These are phyloP conservation scores for Congeria kusceri DNA, from an alignment of 2,888 invertebrate species.

Conservation along the genomic window DNA sequence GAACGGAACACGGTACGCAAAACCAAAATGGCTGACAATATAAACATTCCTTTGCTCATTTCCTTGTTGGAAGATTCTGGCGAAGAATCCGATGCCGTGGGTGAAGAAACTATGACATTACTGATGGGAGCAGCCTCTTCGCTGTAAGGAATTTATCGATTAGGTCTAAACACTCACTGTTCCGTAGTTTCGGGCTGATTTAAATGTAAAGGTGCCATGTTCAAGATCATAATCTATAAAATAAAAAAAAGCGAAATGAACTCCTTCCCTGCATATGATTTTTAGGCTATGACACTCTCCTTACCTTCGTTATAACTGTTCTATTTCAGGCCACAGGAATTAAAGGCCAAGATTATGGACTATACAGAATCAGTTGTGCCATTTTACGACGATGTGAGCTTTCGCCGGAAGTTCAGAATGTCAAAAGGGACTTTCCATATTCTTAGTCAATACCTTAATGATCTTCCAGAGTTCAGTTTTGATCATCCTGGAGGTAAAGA, in stretches of 20 bases:
- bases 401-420: slow-evolving; percentile 50
- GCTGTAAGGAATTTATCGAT: slow-evolving; percentile 7
- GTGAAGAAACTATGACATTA: slow-evolving; percentile 11
- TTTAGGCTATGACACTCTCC: no score
- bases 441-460: slow-evolving; percentile 34
- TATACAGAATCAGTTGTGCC: slow-evolving; percentile 45
- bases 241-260: no score
- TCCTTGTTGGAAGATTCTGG: slow-evolving; percentile 18
- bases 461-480: slow-evolving; percentile 29
- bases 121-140: slow-evolving; percentile 11
- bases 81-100: slow-evolving; percentile 10
- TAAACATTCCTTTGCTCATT: slow-evolving; percentile 5
- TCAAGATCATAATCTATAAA: no score
- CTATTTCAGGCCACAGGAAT: slow-evolving; percentile 32
- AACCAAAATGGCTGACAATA: not conserved
- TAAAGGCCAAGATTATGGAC: slow-evolving; percentile 36
- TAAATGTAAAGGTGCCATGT: slow-evolving; percentile 4
- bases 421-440: slow-evolving; percentile 27
- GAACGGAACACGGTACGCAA: slow-evolving; percentile 17
- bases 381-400: slow-evolving; percentile 30
- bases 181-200: slow-evolving; percentile 4
- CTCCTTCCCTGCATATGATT: no score
- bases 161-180: slow-evolving; percentile 1
- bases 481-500: slow-evolving; percentile 40
- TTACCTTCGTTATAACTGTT: slow-evolving; percentile 3